Base-by-base conservation (phyloP, 2,888 invertebrate species). In the Dermolepida albohirtum region DNA sequence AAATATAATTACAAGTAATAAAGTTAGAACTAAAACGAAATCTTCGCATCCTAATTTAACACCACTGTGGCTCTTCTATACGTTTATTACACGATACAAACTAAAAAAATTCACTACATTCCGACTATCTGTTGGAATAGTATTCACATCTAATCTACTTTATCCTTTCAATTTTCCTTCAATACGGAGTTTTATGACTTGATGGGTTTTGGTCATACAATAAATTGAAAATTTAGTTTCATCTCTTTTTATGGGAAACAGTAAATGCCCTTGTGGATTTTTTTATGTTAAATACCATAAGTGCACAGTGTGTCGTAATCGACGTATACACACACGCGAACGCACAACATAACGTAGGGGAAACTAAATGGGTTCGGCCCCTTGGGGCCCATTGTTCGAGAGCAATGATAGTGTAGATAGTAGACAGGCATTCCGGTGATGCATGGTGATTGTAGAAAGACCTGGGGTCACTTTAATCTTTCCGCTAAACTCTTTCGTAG, bases 391-490 rank as follows among this genome's bases (percentile, higher is more conserved):
- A 71, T 71, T 67, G 51, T 71, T 69, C 39, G 55, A 40, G 16
- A 17, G 64, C 64, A 66, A 67, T 66, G 68, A 70, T 66, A 66
- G 66, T 55, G 43, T 39, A 17, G 55, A 66, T 68, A 66, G 65
- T 64, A 66, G 62, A 70, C 70, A 67, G 67, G 66, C 67, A 34
- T 62, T 59, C 34, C 34, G 40, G 71, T 70, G 70, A 70, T 71
- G 67, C 65, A 70, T 72, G 66, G 57, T 68, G 70, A 70, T 69
- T 70, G 67, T 65, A 51, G 55, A 55, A 65, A 22, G 63, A 62
- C 65, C 67, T 40, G 51, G 72, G 72, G 66, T 69, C 70, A 69
- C 62, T 68, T 72, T 72, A 70, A 72, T 68, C 67, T 62, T 69
- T 47, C 39, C 52, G 59, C 57, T 68, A 57, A 66, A 63, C 66